These are phyloP conservation scores for Sebastes diploproa DNA, from an alignment of 2,797 vertebrate species.

Conservation along the genomic window DNA sequence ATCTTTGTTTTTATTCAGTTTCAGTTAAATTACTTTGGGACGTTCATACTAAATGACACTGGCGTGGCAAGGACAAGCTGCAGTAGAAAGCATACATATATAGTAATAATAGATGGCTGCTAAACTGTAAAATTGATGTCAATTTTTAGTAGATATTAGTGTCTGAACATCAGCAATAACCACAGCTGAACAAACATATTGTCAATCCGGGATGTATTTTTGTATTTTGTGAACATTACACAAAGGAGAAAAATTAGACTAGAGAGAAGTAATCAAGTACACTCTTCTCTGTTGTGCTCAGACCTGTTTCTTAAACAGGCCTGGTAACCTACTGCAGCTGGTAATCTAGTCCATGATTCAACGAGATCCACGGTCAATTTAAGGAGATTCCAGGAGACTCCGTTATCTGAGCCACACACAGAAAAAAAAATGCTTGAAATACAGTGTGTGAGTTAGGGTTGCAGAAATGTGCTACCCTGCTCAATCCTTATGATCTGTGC, in stretches of 20 bases:
- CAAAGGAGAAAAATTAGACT: background rate
- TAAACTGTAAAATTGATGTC: background rate
- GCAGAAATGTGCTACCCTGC: slow-evolving; percentile 14
- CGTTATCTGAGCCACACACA: background rate
- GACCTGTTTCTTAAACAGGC: slow-evolving; percentile 29
- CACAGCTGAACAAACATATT: background rate
- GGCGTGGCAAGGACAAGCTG: background rate
- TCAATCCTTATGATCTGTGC: slow-evolving; percentile 26
- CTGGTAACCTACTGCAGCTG: slow-evolving; percentile 2
- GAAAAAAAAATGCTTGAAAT: slow-evolving; percentile 8
- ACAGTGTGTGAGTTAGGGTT: background rate
- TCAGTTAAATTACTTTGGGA: background rate
- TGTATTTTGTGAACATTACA: background rate
- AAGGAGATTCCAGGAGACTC: background rate
- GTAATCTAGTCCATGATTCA: background rate
- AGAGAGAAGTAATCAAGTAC: background rate
- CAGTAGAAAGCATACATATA: background rate
- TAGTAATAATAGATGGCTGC: background rate
- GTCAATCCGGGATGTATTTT: background rate
- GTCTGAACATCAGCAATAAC: background rate
- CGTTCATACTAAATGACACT: background rate
- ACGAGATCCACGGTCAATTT: background rate
- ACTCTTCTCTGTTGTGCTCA: slow-evolving; percentile 15
- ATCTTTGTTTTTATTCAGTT: background rate
- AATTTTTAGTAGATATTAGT: background rate